Evolutionary conservation across 2,113 vertebrate species (phyloP), one percentile per base, ranked within the genome.

Genomic region (Leptodactylus fuscus): DNA sequence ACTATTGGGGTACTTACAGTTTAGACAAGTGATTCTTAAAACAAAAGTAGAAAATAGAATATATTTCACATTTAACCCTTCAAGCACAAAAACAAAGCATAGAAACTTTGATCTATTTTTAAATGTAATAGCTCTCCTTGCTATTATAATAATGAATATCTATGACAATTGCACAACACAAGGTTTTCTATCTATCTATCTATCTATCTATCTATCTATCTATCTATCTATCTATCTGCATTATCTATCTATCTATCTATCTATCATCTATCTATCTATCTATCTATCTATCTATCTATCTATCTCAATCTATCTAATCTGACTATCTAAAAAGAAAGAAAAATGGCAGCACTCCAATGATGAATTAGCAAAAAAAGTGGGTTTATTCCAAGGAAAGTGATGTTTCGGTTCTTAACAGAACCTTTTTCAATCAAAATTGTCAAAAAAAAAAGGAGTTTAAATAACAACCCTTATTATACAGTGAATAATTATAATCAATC

Each of bases 11-110:
- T 89, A 89, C 81, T 85, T 87, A 87, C 85, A 75, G 29, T 79
- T 87, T 65, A 73, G 22, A 85, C 85, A 91, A 91, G 89, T 87
- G 11, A 4, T 91, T 75, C 15, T 88, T 67, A 53, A 81, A 13
- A 86, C 46, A 11, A 0, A 13, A 34, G 7, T 53, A 0, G 22
- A 70, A 81, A 6, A 82, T 36, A 32, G 6, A 1, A 29, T 70
- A 62, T 18, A 41, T 36, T 27, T n/a, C 60, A 32, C 44, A 34
- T 41, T 81, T 81, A 81, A 67, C 58, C 20, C 49, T 79, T 79
- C 6, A 69, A 69, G 32, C 5, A 67, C n/a, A 38, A 67, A 69
- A 22, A 20, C 7, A 36, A 38, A 69, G 16, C 15, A 65, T 34
- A 11, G 1, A 20, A 10, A 2, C 62, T 22, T 69, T 69, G 16